Percentiles rank a stretch among this genome's conserved stretches.
Evolutionary conservation across 2,113 vertebrate genomes (phyloP).

Genomic region (Stomatorhinus ivindoensis): DNA sequence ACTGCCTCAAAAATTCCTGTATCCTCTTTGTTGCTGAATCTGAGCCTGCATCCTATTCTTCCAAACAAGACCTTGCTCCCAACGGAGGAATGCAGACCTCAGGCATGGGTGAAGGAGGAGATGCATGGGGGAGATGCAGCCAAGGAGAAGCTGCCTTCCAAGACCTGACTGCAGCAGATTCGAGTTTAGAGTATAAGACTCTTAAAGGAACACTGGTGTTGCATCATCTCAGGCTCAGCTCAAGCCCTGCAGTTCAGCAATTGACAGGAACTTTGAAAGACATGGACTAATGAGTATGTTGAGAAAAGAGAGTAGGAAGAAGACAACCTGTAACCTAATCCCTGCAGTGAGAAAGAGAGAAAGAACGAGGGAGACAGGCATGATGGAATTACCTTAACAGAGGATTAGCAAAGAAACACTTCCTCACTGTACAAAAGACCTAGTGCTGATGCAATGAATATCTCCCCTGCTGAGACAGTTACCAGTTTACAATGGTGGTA

Average conservation of each 20-base stretch:
- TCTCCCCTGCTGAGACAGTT: constrained; percentile 2
- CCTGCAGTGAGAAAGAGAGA: constrained; percentile 10
- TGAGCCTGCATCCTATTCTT: background rate
- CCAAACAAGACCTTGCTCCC: background rate
- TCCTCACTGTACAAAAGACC: constrained; percentile 15
- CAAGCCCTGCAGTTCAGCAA: background rate
- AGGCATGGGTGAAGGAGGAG: background rate
- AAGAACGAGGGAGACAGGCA: background rate
- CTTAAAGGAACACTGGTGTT: background rate
- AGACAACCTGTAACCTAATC: background rate
- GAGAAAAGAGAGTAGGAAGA: background rate
- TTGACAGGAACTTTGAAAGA: constrained; percentile 8
- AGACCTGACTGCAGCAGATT: background rate
- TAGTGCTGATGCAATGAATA: background rate
- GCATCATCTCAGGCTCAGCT: background rate
- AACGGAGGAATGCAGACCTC: background rate
- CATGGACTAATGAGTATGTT: background rate
- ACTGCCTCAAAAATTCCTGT: background rate
- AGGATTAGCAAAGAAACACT: constrained; percentile 8
- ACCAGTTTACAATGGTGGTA: constrained; percentile 1
- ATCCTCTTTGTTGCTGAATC: background rate
- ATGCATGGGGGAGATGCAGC: constrained; percentile 23
- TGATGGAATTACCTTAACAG: constrained; percentile 1
- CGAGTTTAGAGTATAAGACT: background rate
- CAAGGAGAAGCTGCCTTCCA: background rate